phyloP scores from a whole-genome alignment of 2,113 vertebrate species.

The Garra rufa region DNA sequence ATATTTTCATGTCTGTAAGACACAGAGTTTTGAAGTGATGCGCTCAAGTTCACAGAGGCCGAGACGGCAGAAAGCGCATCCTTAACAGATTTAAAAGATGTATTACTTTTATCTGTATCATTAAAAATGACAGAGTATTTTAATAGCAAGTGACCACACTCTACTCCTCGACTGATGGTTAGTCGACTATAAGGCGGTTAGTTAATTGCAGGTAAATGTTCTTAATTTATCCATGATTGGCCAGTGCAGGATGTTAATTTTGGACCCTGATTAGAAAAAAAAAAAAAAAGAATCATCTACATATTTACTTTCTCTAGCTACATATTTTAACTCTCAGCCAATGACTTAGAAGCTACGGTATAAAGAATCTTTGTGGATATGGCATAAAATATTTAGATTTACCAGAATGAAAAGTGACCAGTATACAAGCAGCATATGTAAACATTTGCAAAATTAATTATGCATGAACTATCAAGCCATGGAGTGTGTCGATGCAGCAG shows the following conservation, averaged over 20 bases:
- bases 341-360: neutral
- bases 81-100: no score
- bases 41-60: no score
- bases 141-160: no score
- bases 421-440: slow-evolving; percentile 1
- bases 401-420: slow-evolving; percentile 28
- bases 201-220: neutral
- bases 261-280: neutral
- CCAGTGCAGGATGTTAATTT: neutral
- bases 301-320: neutral
- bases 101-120: no score
- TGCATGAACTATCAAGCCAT: neutral
- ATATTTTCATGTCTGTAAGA: no score
- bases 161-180: no score
- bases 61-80: no score
- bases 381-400: neutral
- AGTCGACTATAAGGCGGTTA: no score
- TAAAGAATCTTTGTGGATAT: neutral
- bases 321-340: neutral
- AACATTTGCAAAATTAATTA: slow-evolving; percentile 11
- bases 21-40: no score
- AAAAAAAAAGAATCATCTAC: neutral
- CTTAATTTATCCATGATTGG: neutral
- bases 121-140: no score
- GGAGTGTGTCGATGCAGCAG: slow-evolving; percentile 33